Evolutionary conservation across 2,113 vertebrate species (phyloP), one percentile per base, ranked within the genome.

Genomic region (Ploceus nigricollis): DNA sequence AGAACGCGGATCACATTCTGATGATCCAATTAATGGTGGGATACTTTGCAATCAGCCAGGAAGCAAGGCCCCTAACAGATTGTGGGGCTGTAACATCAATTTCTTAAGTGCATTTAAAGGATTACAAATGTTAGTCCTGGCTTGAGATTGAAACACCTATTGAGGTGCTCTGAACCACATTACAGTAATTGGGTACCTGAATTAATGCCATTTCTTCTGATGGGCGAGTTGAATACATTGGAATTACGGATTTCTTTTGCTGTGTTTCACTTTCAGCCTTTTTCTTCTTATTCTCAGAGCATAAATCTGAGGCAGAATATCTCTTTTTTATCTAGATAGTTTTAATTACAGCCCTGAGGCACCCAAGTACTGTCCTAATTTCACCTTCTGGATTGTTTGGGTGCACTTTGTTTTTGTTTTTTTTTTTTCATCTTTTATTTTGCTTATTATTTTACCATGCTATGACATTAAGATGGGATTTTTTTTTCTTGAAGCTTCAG

Each of bases 31-130:
- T 99, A 99, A 98, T 98, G 98, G 98, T 94, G 97, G 97, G 97
- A 98, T 97, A 97, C 98, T 98, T 97, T 98, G 98, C 99, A 98
- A 98, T 99, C 98, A 98, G 97, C 98, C 97, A 96, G 98, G 98
- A 97, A 98, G 98, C 97, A 98, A 98, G 98, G 98, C 98, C 97
- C 98, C 98, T 98, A 98, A 99, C 99, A 98, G 98, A 99, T 98
- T 98, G 98, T 97, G 98, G 97, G 98, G 98, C 98, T 98, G 98
- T 98, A 99, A 98, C 98, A 98, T 99, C 99, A 99, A 99, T 99
- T 99, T 99, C 98, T 98, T 99, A 99, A 99, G 99, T 99, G 99
- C 99, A 99, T 99, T 99, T 99, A 99, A 99, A 99, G 99, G 99
- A 99, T 99, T 99, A 99, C 98, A 98, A 98, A 98, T 98, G 98